phyloP scores from a whole-genome alignment of 2,113 vertebrate species.

The Calyptomena viridis region DNA sequence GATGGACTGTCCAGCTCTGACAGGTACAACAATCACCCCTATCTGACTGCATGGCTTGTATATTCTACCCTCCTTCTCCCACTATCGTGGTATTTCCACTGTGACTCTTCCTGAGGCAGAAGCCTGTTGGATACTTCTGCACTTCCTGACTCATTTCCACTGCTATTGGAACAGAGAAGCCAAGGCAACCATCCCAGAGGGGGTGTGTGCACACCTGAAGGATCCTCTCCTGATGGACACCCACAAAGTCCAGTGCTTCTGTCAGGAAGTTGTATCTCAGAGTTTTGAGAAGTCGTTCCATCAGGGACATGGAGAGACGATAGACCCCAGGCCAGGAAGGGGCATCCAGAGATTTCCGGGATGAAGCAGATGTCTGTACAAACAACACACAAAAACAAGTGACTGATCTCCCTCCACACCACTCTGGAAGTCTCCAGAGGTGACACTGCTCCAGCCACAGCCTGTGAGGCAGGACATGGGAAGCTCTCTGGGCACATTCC shows the following conservation, averaged over 20 bases:
- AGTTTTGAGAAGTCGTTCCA: slow-evolving; percentile 94
- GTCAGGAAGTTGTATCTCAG: slow-evolving; percentile 96
- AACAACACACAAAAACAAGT: not conserved
- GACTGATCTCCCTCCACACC: not conserved
- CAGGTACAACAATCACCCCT: not conserved
- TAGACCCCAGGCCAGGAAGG: slow-evolving; percentile 95
- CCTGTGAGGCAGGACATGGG: not conserved
- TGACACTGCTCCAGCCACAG: not conserved
- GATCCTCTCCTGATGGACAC: slow-evolving; percentile 95
- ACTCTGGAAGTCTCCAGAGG: not conserved
- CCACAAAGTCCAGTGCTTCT: slow-evolving; percentile 92
- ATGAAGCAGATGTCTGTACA: slow-evolving; percentile 74
- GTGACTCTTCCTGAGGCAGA: not conserved
- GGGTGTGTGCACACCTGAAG: slow-evolving; percentile 80
- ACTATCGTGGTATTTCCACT: not conserved
- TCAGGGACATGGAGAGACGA: slow-evolving; percentile 90
- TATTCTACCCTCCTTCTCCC: not conserved
- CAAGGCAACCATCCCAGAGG: not conserved
- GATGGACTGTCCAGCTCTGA: not conserved
- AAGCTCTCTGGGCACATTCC: not conserved
- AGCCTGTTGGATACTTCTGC: not conserved
- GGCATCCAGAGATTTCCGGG: slow-evolving; percentile 86
- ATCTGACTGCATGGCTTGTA: not conserved
- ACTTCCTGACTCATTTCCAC: not conserved
- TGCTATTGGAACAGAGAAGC: not conserved